These are phyloP conservation scores for Chouioia cunea DNA, from an alignment of 2,888 invertebrate genomes.

Conservation along the genomic window DNA sequence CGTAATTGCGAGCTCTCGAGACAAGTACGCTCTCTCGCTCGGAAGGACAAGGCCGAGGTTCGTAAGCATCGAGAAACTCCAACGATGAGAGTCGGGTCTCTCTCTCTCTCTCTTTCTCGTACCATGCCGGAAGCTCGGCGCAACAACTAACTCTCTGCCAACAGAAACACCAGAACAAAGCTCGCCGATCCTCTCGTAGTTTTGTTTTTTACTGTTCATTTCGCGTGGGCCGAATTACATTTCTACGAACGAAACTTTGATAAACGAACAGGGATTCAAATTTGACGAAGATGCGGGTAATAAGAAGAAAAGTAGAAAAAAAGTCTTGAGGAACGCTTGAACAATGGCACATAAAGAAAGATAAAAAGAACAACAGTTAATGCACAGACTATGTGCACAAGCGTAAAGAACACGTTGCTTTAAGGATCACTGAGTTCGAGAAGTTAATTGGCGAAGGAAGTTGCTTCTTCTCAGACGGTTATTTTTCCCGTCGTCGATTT, in stretches of 20 bases:
- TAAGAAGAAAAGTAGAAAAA: no score
- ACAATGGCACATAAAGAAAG: slow-evolving; percentile 36
- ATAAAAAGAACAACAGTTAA: slow-evolving; percentile 33
- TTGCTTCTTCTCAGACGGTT: slow-evolving; percentile 5
- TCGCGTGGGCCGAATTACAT: no score
- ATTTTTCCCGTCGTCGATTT: background rate
- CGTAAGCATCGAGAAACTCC: slow-evolving; percentile 40
- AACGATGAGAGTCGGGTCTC: slow-evolving; percentile 42
- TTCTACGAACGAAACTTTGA: no score
- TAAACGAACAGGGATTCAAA: no score
- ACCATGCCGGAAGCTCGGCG: slow-evolving; percentile 32
- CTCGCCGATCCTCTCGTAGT: background rate
- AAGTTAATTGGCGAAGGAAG: slow-evolving; percentile 20
- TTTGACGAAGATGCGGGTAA: no score
- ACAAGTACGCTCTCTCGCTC: slow-evolving; percentile 52
- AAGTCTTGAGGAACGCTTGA: background rate
- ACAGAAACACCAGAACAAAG: slow-evolving; percentile 46
- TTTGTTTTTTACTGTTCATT: no score
- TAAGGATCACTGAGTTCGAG: slow-evolving; percentile 3
- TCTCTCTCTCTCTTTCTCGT: no score
- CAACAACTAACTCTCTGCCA: slow-evolving; percentile 41
- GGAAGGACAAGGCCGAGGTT: slow-evolving; percentile 38
- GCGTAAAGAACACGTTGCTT: slow-evolving; percentile 19
- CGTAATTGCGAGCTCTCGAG: slow-evolving; percentile 65
- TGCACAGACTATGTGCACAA: slow-evolving; percentile 29